Evolutionary conservation across 2,113 vertebrate genomes (phyloP).

Genomic region (Orthonyx spaldingii): DNA sequence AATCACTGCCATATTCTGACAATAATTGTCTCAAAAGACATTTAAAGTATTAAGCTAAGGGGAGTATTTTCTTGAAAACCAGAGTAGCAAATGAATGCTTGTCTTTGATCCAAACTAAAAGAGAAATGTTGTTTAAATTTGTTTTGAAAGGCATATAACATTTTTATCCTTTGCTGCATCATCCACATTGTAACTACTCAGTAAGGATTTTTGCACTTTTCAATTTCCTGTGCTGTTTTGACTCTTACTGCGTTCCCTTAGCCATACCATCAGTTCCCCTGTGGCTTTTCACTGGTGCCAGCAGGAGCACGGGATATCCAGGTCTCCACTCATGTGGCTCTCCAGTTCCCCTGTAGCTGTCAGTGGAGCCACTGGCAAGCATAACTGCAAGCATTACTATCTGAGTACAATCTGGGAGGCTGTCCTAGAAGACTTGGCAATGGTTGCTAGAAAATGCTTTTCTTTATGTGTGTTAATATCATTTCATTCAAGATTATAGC

Average conservation of each 20-base stretch:
- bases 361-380: not conserved
- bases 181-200: not conserved
- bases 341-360: not conserved
- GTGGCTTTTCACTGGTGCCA: not conserved
- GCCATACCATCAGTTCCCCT: not conserved
- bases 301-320: not conserved
- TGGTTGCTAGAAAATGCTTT: not conserved
- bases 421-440: not conserved
- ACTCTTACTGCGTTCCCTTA: not conserved
- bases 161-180: not conserved
- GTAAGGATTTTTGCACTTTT: not conserved
- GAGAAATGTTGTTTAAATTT: not conserved
- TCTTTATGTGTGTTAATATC: not conserved
- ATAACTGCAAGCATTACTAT: not conserved
- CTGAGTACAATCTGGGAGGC: not conserved
- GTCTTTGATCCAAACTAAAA: not conserved
- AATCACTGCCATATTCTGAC: not conserved
- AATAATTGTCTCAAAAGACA: not conserved
- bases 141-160: not conserved
- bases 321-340: not conserved
- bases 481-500: not conserved
- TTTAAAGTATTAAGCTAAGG: not conserved
- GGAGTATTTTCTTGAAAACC: not conserved
- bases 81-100: not conserved
- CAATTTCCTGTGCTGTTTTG: not conserved